phyloP scores from a whole-genome alignment of 2,113 vertebrate genomes.

The Ammodramus savannarum region DNA sequence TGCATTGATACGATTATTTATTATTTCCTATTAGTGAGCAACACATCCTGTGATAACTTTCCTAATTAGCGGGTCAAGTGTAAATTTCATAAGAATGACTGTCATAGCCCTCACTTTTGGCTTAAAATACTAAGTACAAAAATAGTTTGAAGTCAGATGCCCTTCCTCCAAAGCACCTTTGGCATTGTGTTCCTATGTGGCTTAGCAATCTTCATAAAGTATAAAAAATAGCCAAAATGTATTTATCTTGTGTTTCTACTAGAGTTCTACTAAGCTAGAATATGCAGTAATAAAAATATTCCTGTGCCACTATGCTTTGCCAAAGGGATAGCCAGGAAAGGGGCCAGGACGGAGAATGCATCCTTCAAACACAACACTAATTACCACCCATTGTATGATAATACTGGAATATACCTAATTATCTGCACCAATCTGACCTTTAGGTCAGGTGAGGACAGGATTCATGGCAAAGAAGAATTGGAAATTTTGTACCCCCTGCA shows the following conservation, averaged over 20 bases:
- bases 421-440: background rate
- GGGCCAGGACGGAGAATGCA: background rate
- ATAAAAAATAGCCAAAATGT: background rate
- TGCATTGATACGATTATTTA: constrained; percentile 56
- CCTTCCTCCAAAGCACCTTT: background rate
- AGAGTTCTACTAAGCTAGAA: background rate
- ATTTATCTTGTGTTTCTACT: background rate
- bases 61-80: constrained; percentile 13
- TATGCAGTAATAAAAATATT: background rate
- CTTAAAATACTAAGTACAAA: background rate
- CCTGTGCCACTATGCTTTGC: background rate
- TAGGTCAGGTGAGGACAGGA: background rate
- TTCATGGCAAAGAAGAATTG: background rate
- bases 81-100: background rate
- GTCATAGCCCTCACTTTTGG: background rate
- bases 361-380: background rate
- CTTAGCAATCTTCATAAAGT: background rate
- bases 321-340: background rate
- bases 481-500: background rate
- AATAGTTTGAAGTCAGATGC: background rate
- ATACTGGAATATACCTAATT: background rate
- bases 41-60: constrained; percentile 47
- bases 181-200: background rate
- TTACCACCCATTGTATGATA: background rate
- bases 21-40: constrained; percentile 69